Evolutionary conservation across 2,797 vertebrate genomes (phyloP).

Genomic region (Limnodromus scolopaceus): DNA sequence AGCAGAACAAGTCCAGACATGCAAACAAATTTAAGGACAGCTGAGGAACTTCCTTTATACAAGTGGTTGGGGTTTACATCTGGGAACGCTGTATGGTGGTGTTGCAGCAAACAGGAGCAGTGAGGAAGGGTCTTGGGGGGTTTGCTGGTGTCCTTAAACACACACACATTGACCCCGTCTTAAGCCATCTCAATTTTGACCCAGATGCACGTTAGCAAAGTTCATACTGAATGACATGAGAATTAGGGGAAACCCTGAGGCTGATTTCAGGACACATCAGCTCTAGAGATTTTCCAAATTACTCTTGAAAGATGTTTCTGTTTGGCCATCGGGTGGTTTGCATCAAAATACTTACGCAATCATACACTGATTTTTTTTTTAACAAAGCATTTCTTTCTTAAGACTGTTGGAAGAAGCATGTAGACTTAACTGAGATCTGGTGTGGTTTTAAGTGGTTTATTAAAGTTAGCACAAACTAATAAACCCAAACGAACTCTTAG

Average conservation of each 20-base stretch:
- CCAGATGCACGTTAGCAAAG: background rate
- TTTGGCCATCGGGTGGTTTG: background rate
- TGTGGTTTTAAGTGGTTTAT: background rate
- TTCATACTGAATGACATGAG: background rate
- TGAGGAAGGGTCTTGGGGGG: background rate
- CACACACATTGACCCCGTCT: fast-evolving
- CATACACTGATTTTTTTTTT: background rate
- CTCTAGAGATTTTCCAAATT: background rate
- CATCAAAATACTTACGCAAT: background rate
- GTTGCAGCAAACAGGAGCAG: background rate
- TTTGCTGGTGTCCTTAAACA: background rate
- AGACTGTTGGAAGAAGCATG: background rate
- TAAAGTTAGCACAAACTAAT: background rate
- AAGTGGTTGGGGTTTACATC: background rate
- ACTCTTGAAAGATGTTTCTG: background rate
- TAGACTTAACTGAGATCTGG: background rate
- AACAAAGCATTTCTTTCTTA: background rate
- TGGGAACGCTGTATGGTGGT: background rate
- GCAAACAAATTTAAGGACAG: background rate
- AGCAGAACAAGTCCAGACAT: background rate
- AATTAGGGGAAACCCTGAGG: background rate
- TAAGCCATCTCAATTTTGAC: background rate
- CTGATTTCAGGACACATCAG: background rate
- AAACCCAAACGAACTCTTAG: background rate
- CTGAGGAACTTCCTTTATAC: background rate